Base-by-base conservation (phyloP, 2,113 vertebrate genomes). In the Myocastor coypus region DNA sequence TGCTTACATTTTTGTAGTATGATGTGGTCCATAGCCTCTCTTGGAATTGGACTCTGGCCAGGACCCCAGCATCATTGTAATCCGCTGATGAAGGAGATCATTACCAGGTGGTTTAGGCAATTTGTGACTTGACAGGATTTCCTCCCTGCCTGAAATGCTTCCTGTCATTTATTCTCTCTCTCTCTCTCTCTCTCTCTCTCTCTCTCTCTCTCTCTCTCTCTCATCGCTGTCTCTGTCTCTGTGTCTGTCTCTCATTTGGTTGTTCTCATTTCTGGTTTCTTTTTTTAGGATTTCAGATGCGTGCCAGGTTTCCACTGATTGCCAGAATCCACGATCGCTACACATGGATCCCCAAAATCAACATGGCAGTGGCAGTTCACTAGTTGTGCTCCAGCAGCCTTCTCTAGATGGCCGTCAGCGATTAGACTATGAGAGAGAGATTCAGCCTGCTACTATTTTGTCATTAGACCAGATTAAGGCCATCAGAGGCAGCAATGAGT, bases 401-500 rank as follows among this genome's bases (percentile, higher is more conserved):
- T 98, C 99, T 95, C 97, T 98, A 96, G 99, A 99, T 97, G 98
- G 98, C 98, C 98, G 98, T 97, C 99, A 99, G 85, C 98, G 99
- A 98, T 97, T 98, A 96, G 99, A 99, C 98, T 99, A 98, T 97
- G 99, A 99, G 92, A 98, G 99, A 97, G 99, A 99, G 81, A 94
- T 97, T 96, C 98, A 98, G 92, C 97, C 98, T 46, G 96, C 99
- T 5, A 95, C 99, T 94, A 99, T 99, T 98, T 98, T 99, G 98
- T 99, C 99, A 68, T 98, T 99, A 98, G 99, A 99, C 98, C 99
- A 99, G 98, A 99, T 99, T 99, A 99, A 99, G 98, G 99, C 98
- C 73, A 99, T 99, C 98, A 98, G 99, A 98, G 99, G 99, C 98
- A 99, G 98, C 98, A 99, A 99, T 20, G 99, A 99, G 85, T 99